Conservation (phyloP, 1,140 invertebrate genomes). For the Apis cerana region DNA sequence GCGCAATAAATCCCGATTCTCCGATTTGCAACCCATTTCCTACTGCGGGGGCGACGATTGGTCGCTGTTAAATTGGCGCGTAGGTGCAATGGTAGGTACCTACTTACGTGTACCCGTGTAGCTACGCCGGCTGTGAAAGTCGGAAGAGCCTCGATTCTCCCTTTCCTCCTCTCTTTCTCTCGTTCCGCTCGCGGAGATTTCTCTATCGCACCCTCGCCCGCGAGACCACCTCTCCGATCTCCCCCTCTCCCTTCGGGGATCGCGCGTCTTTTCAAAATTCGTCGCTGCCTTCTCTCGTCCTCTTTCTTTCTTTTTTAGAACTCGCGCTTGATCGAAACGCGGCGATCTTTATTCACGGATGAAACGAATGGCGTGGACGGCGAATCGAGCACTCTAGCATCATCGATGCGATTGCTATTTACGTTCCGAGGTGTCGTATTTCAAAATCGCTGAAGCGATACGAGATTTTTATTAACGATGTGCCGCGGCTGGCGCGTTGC, state of each 20-base stretch:
- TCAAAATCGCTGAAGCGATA: conserved; percentile 5
- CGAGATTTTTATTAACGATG: not conserved
- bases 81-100: conserved; percentile 75
- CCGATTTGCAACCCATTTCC: conserved; percentile 80
- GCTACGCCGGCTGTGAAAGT: conserved; percentile 78
- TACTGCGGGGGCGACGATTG: conserved; percentile 78
- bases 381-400: not conserved
- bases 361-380: not conserved
- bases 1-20: conserved; percentile 80
- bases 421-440: not conserved
- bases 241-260: not conserved
- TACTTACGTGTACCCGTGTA: conserved; percentile 69
- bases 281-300: not conserved
- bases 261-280: too few relatives aligned
- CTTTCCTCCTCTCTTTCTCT: conserved; percentile 39
- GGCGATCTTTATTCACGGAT: not conserved
- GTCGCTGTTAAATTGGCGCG: conserved; percentile 77
- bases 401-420: not conserved
- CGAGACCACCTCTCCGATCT: conserved; percentile 47
- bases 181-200: not conserved
- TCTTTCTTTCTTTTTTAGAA: too few relatives aligned
- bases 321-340: too few relatives aligned
- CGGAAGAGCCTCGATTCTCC: conserved; percentile 68
- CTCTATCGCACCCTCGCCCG: conserved; percentile 33
- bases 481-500: not conserved